phyloP scores from a whole-genome alignment of 2,797 vertebrate species.

The Hemitrygon akajei region DNA sequence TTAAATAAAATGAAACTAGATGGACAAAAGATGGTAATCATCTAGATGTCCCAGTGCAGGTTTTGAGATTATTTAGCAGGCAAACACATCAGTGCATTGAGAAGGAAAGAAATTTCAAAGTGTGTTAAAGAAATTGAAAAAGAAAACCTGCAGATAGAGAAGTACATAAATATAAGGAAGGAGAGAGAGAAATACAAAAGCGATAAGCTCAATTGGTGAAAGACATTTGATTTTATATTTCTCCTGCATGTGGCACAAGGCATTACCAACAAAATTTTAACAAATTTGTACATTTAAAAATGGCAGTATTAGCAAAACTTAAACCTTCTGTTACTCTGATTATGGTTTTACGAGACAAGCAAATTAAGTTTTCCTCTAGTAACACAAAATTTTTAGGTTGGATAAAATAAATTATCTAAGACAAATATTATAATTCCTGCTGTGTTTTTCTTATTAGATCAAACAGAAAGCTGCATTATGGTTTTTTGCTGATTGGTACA shows the following conservation, averaged over 20 bases:
- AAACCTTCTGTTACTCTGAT: background rate
- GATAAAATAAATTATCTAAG: conserved; percentile 54
- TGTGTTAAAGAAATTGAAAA: background rate
- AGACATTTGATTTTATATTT: background rate
- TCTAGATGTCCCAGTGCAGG: too few species aligned
- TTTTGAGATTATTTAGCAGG: too few species aligned
- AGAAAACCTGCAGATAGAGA: background rate
- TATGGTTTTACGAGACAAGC: conserved; percentile 39
- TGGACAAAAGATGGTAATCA: too few species aligned
- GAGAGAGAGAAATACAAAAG: background rate
- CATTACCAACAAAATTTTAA: background rate
- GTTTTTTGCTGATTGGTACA: conserved; percentile 48
- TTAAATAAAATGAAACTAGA: too few species aligned
- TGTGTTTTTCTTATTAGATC: conserved; percentile 70
- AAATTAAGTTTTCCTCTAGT: conserved; percentile 41
- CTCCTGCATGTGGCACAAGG: background rate
- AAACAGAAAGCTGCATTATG: conserved; percentile 61
- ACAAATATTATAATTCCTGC: conserved; percentile 53
- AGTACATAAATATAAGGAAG: background rate
- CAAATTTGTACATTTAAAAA: background rate
- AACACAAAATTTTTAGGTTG: conserved; percentile 37
- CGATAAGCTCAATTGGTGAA: background rate
- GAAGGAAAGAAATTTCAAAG: background rate
- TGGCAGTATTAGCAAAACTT: background rate
- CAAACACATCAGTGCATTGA: too few species aligned